phyloP scores from a whole-genome alignment of 1,140 invertebrate species.

The Caenorhabditis inopinata region DNA sequence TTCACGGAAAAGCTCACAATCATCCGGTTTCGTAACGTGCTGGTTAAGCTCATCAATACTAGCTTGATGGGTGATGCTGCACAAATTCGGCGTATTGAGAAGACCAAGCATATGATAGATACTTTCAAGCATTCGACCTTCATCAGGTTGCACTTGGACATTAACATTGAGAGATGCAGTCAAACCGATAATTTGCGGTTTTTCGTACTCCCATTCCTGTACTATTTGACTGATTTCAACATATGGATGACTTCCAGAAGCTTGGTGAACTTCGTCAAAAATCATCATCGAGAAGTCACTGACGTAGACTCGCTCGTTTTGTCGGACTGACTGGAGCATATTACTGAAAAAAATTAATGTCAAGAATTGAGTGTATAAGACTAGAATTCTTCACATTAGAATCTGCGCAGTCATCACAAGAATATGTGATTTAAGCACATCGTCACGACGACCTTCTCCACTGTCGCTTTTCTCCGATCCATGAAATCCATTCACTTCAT shows the following conservation, averaged over 20 bases:
- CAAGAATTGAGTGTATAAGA: too few relatives aligned
- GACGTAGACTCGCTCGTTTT: conserved; percentile 40
- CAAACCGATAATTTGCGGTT: conserved; percentile 34
- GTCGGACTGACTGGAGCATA: conserved; percentile 39
- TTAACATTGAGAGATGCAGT: conserved; percentile 21
- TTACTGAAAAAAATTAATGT: conserved; percentile 39
- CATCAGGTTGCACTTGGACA: background rate
- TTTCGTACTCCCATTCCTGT: background rate
- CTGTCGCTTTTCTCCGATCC: conserved; percentile 16
- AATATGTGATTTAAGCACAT: conserved; percentile 25
- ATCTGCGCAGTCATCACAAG: conserved; percentile 49
- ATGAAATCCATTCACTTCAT: conserved; percentile 33
- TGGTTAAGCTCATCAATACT: background rate
- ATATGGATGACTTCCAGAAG: conserved; percentile 5
- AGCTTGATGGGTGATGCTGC: background rate
- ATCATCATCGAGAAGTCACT: conserved; percentile 48
- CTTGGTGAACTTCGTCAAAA: conserved; percentile 49
- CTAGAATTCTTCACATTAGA: conserved; percentile 34
- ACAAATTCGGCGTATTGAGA: background rate
- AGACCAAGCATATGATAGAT: conserved; percentile 30
- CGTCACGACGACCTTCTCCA: background rate
- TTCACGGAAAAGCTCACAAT: conserved; percentile 11
- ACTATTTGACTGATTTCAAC: background rate
- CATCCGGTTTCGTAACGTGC: conserved; percentile 34
- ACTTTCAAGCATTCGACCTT: background rate